Evolutionary conservation across 2,888 invertebrate species (phyloP), one percentile per base, ranked within the genome.

Genomic region (Patella depressa): DNA sequence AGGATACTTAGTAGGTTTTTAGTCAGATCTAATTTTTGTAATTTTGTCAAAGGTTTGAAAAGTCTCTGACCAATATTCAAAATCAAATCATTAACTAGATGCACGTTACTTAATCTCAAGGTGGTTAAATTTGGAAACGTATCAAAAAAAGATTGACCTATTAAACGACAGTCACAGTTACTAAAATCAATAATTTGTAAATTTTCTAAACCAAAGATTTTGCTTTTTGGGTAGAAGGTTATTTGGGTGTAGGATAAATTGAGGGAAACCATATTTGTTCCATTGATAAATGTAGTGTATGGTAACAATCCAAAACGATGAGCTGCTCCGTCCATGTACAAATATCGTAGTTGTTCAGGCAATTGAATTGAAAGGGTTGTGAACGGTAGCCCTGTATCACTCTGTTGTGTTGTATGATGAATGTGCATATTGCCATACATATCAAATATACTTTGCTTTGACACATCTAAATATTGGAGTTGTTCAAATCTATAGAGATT

Each of bases 61-160:
- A 65, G 19, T 14, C 65, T 65, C 12, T 65, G n/a, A 3, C 65
- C 65, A 14, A 24, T 11, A 11, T 12, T 11, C 0, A 65, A 65
- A 11, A 65, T 24, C 11, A 65, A 65, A 9, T 65, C 15, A 19
- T 65, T 65, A 14, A 24, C 65, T 65, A 65, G 14, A 65, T 11
- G 4, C 11, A n/a, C n/a, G 3, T 15, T 65, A 11, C 19, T 11
- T 24, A 65, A 3, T 14, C 19, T 65, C 9, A 65, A 14, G 14
- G 65, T 65, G n/a, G n/a, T 65, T 24, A 65, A 65, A 15, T 65
- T 65, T 11, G 65, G 65, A 65, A 65, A 65, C n/a, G n/a, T 24
- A 11, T 65, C 11, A 24, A 65, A 65, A 19, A 65, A 65, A 65
- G n/a, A n/a, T 65, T 11, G 2, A 19, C 24, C 24, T 5, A 65